Evolutionary conservation across 2,888 invertebrate genomes (phyloP).

Genomic region (Brachylomia viminalis): DNA sequence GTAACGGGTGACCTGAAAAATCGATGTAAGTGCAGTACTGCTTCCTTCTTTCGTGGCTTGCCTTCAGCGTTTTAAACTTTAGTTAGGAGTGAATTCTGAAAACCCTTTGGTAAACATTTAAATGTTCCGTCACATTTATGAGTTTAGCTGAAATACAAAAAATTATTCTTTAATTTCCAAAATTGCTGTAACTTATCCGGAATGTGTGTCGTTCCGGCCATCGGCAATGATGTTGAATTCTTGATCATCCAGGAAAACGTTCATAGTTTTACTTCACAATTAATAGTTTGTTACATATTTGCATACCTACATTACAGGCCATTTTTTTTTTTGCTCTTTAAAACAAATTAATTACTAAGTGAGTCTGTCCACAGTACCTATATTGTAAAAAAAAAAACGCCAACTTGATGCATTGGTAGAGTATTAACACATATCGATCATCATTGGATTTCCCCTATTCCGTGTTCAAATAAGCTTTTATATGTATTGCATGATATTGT

Average conservation of each 20-base stretch:
- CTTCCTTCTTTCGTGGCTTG: not conserved
- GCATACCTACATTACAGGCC: not conserved
- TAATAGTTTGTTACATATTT: not conserved
- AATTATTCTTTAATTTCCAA: not conserved
- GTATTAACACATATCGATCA: not conserved
- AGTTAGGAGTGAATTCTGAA: not conserved
- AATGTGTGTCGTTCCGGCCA: not conserved
- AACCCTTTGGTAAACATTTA: not conserved
- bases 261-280: not conserved
- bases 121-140: not conserved
- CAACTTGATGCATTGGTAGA: constrained; percentile 2
- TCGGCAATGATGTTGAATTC: not conserved
- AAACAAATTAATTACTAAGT: not conserved
- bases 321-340: not conserved
- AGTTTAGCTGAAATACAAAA: not conserved
- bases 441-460: constrained; percentile 33
- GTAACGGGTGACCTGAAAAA: not conserved
- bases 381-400: not conserved
- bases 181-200: not conserved
- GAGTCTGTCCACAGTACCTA: not conserved
- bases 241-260: not conserved
- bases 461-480: constrained; percentile 18
- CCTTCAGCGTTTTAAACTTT: not conserved
- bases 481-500: constrained; percentile 41
- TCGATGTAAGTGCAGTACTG: not conserved